phyloP scores from a whole-genome alignment of 2,888 invertebrate species.

The Brachynemurus nebulosus region DNA sequence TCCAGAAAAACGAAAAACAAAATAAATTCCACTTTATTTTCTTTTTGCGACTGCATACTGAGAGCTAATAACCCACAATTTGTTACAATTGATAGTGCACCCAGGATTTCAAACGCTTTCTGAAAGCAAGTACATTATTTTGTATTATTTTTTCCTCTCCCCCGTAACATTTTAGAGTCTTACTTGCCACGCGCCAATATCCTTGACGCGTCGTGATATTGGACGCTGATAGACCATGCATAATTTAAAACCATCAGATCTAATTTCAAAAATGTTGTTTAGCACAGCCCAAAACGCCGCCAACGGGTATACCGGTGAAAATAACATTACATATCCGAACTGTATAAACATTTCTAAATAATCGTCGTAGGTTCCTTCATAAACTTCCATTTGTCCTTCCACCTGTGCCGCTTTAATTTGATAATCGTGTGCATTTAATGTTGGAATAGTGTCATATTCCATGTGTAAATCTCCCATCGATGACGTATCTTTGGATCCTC shows the following conservation, averaged over 20 bases:
- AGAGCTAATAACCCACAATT: constrained; percentile 60
- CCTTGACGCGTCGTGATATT: constrained; percentile 47
- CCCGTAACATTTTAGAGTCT: too few relatives aligned
- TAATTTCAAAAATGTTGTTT: constrained; percentile 60
- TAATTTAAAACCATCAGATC: constrained; percentile 60
- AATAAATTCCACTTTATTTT: constrained; percentile 30
- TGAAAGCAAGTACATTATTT: constrained; percentile 23
- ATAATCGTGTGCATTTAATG: constrained; percentile 33
- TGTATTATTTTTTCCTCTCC: too few relatives aligned
- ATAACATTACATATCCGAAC: constrained; percentile 65
- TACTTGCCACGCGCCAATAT: constrained; percentile 68
- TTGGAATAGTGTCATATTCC: constrained; percentile 23
- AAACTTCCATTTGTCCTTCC: constrained; percentile 53
- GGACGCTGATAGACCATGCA: constrained; percentile 56
- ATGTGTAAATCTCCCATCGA: background rate
- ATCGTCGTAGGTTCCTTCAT: constrained; percentile 63
- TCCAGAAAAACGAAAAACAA: constrained; percentile 53
- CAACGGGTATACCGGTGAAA: constrained; percentile 62
- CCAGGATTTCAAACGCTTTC: constrained; percentile 52
- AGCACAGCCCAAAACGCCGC: constrained; percentile 60
- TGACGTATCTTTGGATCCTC: background rate
- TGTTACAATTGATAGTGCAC: constrained; percentile 53
- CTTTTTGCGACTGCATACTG: constrained; percentile 43
- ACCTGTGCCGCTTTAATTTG: constrained; percentile 34
- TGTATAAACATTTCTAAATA: constrained; percentile 67